Evolutionary conservation across 2,797 vertebrate species (phyloP).

Genomic region (Sitta carolinensis): DNA sequence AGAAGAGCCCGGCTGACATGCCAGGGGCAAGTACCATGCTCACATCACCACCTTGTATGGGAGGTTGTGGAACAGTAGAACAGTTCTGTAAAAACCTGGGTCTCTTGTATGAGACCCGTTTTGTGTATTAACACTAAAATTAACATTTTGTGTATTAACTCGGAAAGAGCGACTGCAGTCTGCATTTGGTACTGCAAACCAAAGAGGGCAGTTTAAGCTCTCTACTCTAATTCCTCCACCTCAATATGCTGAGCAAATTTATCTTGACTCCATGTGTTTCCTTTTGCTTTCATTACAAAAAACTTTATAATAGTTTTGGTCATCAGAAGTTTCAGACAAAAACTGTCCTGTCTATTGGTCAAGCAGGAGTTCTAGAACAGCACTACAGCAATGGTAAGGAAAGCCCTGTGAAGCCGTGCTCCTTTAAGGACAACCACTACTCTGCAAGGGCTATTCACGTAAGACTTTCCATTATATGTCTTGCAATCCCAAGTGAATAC

Average conservation of each 20-base stretch:
- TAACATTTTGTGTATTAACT: not conserved
- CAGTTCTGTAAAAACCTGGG: not conserved
- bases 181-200: not conserved
- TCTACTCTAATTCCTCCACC: not conserved
- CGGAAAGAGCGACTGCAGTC: not conserved
- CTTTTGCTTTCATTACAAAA: not conserved
- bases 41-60: fast-evolving
- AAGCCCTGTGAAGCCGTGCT: not conserved
- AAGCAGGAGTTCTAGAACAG: not conserved
- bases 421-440: not conserved
- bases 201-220: not conserved
- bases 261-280: not conserved
- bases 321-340: not conserved
- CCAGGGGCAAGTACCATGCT: not conserved
- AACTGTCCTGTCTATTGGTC: not conserved
- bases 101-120: not conserved
- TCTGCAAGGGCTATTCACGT: not conserved
- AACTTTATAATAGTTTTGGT: not conserved
- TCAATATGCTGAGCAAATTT: not conserved
- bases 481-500: not conserved
- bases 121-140: too few species aligned
- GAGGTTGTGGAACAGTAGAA: not conserved
- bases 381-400: not conserved
- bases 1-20: not conserved
- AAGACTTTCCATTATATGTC: not conserved